Evolutionary conservation across 2,113 vertebrate species (phyloP), one percentile per base, ranked within the genome.

Genomic region (Catagonus wagneri): DNA sequence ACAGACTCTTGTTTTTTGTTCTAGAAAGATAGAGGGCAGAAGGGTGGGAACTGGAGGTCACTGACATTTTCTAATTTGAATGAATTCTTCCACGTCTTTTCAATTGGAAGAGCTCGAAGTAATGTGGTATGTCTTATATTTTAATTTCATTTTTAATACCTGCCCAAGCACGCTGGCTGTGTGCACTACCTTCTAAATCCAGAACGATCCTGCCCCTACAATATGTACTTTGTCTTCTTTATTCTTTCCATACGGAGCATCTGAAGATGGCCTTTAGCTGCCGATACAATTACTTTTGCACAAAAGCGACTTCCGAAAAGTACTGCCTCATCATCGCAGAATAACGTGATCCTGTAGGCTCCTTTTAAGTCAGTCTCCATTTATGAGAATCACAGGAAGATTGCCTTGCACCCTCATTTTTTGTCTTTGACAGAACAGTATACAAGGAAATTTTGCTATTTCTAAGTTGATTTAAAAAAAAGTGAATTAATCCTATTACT

Each of bases 131-230:
- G 22, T 96, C 22, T 63, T 74, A 52, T 74, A 52, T 56, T 87
- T 95, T 68, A 69, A 56, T 78, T 94, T 85, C 52, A 92, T 92
- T 84, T 96, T 94, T 83, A 91, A 93, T 79, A 78, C 17, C 20
- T 34, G 13, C n/a, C 78, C 32, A 76, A 76, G 29, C 16, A 13
- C 7, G 87, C 20, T 39, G 39, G 39, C 52, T 69, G 2, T 32
- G 29, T 25, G n/a, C 36, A 78, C 4, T 34, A n/a, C 32, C 20
- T 56, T 92, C 23, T 58, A 17, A 36, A 69, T 32, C 20, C 84
- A 58, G 15, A 83, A 85, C 90, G 56, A 92, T 56, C 65, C 88
- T 50, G n/a, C 0, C 12, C 25, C 19, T 36, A 15, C 50, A 76
- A 69, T 71, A 79, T 61, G 75, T 95, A 93, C 27, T 95, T 75